Conservation (phyloP, 2,888 invertebrate species). For the Hemistola chrysoprasaria region DNA sequence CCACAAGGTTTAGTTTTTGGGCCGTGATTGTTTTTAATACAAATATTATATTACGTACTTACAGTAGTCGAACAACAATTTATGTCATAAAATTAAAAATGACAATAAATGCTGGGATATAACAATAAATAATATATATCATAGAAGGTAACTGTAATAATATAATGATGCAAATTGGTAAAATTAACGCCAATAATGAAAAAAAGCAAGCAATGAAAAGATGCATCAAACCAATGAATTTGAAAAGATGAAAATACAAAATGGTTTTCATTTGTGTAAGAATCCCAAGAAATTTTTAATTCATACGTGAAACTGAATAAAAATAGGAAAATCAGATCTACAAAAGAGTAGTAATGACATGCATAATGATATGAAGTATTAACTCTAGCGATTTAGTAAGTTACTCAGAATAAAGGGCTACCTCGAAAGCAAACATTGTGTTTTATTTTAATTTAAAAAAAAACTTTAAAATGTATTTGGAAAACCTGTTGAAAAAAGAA, state of each 20-base stretch:
- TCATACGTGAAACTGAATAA: constrained; percentile 11
- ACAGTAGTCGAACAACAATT: neutral
- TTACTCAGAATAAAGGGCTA: constrained; percentile 10
- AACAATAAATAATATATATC: too few species aligned
- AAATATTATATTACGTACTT: neutral
- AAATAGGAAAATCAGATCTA: constrained; percentile 2
- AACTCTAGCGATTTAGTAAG: constrained; percentile 1
- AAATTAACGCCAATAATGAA: constrained; percentile 17
- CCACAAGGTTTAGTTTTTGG: constrained; percentile 8
- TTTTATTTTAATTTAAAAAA: too few species aligned
- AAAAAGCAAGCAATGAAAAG: constrained; percentile 25
- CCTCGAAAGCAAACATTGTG: constrained; percentile 22
- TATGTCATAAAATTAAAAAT: neutral
- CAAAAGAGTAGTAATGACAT: constrained; percentile 5
- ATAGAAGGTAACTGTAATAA: neutral
- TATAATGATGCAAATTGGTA: constrained; percentile 3
- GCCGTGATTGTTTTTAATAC: constrained; percentile 8
- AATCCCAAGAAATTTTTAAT: constrained; percentile 5
- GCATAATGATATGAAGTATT: constrained; percentile 12
- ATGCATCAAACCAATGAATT: constrained; percentile 2
- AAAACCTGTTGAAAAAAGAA: too few species aligned
- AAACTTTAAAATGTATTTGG: too few species aligned
- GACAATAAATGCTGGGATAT: too few species aligned
- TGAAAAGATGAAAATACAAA: constrained; percentile 8
- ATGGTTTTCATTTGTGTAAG: constrained; percentile 2